Conservation (phyloP, 2,797 vertebrate species). For the Sparus aurata region DNA sequence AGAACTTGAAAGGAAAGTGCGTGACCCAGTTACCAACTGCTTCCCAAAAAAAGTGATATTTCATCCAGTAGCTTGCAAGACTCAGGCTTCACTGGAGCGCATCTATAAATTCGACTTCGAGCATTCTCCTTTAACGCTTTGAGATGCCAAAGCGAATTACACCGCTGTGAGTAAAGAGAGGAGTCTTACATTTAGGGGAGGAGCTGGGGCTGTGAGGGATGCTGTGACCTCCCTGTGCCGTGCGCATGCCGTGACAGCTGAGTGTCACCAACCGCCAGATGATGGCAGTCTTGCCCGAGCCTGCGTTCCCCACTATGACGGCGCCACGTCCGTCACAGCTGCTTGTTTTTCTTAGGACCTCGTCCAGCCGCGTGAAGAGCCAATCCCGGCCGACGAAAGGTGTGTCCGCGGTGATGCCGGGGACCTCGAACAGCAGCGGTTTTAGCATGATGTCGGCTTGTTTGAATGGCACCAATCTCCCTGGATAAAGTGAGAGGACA, state of each 20-base stretch:
- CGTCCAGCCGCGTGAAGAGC: conserved; percentile 94
- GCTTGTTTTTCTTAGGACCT: conserved; percentile 86
- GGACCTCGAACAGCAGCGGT: conserved; percentile 96
- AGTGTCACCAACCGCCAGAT: conserved; percentile 95
- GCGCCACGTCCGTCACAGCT: conserved; percentile 90
- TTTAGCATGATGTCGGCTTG: conserved; percentile 97
- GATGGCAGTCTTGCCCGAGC: conserved; percentile 96
- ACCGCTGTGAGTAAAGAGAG: not conserved
- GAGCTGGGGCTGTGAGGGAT: conserved; percentile 89
- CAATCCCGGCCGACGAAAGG: conserved; percentile 96
- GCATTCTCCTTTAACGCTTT: not conserved
- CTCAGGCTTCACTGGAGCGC: conserved; percentile 23
- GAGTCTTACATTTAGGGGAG: conserved; percentile 90
- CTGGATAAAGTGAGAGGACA: conserved; percentile 74
- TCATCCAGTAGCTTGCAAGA: conserved; percentile 34
- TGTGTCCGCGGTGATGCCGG: conserved; percentile 92
- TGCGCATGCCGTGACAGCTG: conserved; percentile 94
- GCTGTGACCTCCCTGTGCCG: conserved; percentile 87
- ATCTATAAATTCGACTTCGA: conserved; percentile 6
- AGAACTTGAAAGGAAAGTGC: conserved; percentile 69
- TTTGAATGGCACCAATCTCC: conserved; percentile 93
- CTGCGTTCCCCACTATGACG: conserved; percentile 92
- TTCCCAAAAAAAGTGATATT: conserved; percentile 50
- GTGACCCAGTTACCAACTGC: conserved; percentile 71
- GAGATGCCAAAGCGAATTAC: not conserved